Base-by-base conservation (phyloP, 2,888 invertebrate species). In the Alloplasta piceator region DNA sequence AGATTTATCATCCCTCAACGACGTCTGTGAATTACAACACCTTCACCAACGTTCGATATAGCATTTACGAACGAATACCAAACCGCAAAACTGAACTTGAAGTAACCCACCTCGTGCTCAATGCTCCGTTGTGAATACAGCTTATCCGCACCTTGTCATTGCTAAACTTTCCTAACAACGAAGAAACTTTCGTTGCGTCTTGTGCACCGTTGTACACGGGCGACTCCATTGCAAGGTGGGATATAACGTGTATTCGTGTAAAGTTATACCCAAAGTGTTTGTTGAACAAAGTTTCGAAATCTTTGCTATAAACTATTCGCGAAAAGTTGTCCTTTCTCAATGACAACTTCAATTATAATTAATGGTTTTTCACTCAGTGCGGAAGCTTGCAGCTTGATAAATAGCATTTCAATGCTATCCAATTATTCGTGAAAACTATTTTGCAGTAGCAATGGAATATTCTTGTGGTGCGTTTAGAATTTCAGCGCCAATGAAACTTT, bases 61-160 rank as follows among this genome's bases (percentile, higher is more conserved):
- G 5, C 12, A 52, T 16, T 26, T 3, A 52, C 52, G 12, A n/a
- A 52, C 16, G 12, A 52, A 14, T 1, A 16, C 41, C n/a, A 48
- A 14, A 38, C n/a, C 41, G 12, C 55, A 52, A 68, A 73, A 73
- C 67, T 73, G 61, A 78, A 77, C 38, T 72, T 66, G n/a, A 60
- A 78, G 66, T 61, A 72, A 72, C 64, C 70, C 36, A 26, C 26
- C 77, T 63, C 39, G 56, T 41, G 67, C 12, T 43, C 50, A 50
- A 43, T 52, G 46, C 43, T 43, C 61, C 72, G 67, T 61, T 66
- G 46, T 63, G 60, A 12, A 72, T 67, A 52, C 38, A 67, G 78
- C 67, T 78, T 67, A 78, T 72, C 72, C 48, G 52, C 78, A 67
- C 61, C 61, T 67, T 73, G 67, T 78, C 78, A 78, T 78, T 78